These are phyloP conservation scores for Austrofundulus limnaeus DNA, from an alignment of 2,113 vertebrate species.

Conservation along the genomic window DNA sequence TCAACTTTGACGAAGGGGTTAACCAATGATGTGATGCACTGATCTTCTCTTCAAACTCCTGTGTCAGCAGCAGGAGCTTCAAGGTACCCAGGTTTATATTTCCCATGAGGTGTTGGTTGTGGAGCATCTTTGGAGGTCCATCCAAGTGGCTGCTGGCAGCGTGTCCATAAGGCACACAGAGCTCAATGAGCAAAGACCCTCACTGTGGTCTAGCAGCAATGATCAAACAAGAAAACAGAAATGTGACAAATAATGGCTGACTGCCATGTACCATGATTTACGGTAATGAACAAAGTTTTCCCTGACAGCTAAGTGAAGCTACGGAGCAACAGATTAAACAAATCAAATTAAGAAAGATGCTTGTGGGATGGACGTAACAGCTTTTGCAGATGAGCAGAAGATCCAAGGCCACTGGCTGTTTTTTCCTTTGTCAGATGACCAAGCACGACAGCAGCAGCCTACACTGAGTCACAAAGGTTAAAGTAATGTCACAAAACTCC, in stretches of 20 bases:
- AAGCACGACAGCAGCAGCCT: constrained; percentile 40
- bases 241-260: background rate
- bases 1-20: no score
- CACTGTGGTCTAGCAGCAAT: no score
- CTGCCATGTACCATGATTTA: background rate
- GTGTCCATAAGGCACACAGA: no score
- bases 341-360: constrained; percentile 45
- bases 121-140: no score
- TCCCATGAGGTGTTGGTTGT: no score
- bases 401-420: constrained; percentile 43
- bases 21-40: no score
- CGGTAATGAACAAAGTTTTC: constrained; percentile 12
- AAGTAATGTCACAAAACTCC: constrained; percentile 53
- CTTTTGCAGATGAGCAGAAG: constrained; percentile 40
- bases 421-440: constrained; percentile 57
- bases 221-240: no score
- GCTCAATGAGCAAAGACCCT: no score
- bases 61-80: no score
- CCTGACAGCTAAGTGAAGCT: constrained; percentile 16
- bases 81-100: no score
- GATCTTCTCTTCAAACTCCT: no score
- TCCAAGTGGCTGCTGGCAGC: no score
- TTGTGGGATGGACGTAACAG: constrained; percentile 18
- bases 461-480: constrained; percentile 58
- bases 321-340: constrained; percentile 22